These are phyloP conservation scores for Pseudorectes ferrugineus DNA, from an alignment of 2,113 vertebrate species.

Conservation along the genomic window DNA sequence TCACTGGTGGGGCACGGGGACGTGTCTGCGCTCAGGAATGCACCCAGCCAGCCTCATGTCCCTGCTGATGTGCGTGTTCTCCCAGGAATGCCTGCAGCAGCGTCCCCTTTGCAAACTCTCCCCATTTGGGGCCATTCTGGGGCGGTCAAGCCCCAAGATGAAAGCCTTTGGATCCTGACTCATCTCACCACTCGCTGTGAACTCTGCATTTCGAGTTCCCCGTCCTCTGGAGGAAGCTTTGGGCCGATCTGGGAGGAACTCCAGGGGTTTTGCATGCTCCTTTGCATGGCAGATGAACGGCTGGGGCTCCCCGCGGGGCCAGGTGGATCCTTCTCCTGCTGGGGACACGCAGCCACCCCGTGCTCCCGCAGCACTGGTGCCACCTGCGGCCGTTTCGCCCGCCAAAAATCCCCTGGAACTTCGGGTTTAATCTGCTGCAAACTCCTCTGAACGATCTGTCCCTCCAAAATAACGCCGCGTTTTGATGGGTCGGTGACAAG, in stretches of 20 bases:
- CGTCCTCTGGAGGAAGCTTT: background rate
- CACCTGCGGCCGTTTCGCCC: background rate
- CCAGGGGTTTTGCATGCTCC: background rate
- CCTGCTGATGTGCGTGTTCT: accelerated
- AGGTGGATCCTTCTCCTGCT: background rate
- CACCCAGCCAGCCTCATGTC: background rate
- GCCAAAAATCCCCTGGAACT: background rate
- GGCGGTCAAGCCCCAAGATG: accelerated
- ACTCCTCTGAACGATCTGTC: background rate
- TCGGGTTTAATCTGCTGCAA: slow-evolving; percentile 12
- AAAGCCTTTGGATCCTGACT: background rate
- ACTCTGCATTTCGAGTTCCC: background rate
- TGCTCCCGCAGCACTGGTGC: background rate
- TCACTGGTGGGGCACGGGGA: background rate
- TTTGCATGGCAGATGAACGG: background rate
- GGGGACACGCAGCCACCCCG: accelerated
- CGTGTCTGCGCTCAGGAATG: background rate
- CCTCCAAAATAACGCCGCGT: background rate
- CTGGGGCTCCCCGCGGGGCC: background rate
- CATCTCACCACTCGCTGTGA: background rate
- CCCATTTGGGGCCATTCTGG: background rate
- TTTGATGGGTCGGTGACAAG: slow-evolving; percentile 14
- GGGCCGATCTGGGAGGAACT: background rate
- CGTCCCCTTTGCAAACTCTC: background rate
- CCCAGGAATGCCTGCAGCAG: background rate